Conservation (phyloP, 2,888 invertebrate genomes). For the Arge pagana region DNA sequence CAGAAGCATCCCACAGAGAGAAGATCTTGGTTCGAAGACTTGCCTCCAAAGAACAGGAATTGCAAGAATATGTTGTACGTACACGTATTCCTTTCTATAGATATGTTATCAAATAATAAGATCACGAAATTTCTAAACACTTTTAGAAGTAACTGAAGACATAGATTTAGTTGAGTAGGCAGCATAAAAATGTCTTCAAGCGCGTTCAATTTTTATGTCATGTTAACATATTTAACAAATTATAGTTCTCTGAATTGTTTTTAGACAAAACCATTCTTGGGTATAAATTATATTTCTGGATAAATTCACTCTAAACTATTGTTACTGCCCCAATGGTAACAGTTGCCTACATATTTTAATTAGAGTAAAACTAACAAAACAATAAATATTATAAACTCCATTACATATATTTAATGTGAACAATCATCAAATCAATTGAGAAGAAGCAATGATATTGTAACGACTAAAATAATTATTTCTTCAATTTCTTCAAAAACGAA, state of each 20-base stretch:
- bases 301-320: too few relatives aligned
- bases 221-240: constrained; percentile 13
- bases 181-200: too few relatives aligned
- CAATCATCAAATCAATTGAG: too few relatives aligned
- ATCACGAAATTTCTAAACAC: too few relatives aligned
- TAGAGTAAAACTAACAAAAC: not conserved
- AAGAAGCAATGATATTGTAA: too few relatives aligned
- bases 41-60: constrained; percentile 94
- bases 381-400: constrained; percentile 1
- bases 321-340: too few relatives aligned
- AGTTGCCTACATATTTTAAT: not conserved
- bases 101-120: too few relatives aligned
- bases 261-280: constrained; percentile 9
- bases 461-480: constrained; percentile 15
- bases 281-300: constrained; percentile 9
- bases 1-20: constrained; percentile 88
- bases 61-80: constrained; percentile 94
- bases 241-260: not conserved
- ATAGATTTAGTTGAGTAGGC: too few relatives aligned
- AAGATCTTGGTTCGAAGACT: constrained; percentile 89
- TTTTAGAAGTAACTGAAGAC: too few relatives aligned
- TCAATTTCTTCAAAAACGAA: constrained; percentile 21
- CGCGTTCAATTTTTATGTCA: too few relatives aligned
- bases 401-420: constrained; percentile 1
- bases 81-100: constrained; percentile 28